phyloP scores from a whole-genome alignment of 2,113 vertebrate genomes.

The rabbit (Oryctolagus cuniculus) region DNA sequence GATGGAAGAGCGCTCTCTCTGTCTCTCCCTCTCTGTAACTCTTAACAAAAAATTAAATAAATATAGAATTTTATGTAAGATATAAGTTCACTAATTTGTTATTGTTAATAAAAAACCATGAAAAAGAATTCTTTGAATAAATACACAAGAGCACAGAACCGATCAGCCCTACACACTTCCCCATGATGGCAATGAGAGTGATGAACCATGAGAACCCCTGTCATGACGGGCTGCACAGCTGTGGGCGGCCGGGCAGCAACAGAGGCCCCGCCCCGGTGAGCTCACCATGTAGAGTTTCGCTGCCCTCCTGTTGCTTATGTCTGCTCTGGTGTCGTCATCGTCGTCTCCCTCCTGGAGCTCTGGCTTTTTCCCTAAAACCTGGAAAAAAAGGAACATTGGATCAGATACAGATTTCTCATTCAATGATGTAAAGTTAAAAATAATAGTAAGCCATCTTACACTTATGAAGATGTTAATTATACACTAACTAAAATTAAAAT shows the following conservation, averaged over 20 bases:
- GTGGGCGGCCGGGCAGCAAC: background rate
- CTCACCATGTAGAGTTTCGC: conserved; percentile 95
- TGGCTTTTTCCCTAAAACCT: conserved; percentile 94
- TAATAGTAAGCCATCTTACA: background rate
- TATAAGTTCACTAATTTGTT: background rate
- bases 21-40: too few relatives aligned
- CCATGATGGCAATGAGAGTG: background rate
- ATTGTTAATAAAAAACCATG: conserved; percentile 5
- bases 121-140: conserved; percentile 6
- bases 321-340: conserved; percentile 90
- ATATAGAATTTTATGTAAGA: background rate
- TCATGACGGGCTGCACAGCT: rapidly evolving
- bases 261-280: rapidly evolving
- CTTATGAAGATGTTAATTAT: background rate
- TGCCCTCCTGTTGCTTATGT: conserved; percentile 93
- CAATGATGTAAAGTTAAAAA: background rate
- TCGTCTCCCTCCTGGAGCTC: conserved; percentile 86
- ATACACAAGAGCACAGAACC: background rate
- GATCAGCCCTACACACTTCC: background rate
- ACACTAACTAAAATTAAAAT: background rate
- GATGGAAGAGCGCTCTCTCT: too few relatives aligned
- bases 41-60: too few relatives aligned
- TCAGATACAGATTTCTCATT: conserved; percentile 30
- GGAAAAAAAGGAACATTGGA: background rate
- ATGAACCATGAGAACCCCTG: background rate